These are phyloP conservation scores for Himalopsyche anomala DNA, from an alignment of 2,888 invertebrate species.

Conservation along the genomic window DNA sequence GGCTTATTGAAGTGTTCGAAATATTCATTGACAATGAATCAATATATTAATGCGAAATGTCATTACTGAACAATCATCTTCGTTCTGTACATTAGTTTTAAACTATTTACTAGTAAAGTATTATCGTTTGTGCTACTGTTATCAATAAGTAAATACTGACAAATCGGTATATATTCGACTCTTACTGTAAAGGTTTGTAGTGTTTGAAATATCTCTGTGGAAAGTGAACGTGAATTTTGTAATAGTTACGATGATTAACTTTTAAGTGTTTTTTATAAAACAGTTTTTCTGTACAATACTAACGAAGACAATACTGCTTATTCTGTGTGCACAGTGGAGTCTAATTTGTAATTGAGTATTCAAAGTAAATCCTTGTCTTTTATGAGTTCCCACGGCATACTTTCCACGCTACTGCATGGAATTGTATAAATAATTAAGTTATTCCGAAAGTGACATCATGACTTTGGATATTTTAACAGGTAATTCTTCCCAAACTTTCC, in stretches of 20 bases:
- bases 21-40: not conserved
- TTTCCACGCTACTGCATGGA: conserved; percentile 7
- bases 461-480: conserved; percentile 32
- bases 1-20: too few species aligned
- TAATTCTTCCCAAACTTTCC: not conserved
- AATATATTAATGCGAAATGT: not conserved
- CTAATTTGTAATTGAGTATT: not conserved
- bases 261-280: conserved; percentile 4
- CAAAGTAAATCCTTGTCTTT: conserved; percentile 32
- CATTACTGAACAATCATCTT: not conserved
- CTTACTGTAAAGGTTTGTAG: not conserved
- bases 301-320: not conserved
- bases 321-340: conserved; percentile 7
- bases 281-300: not conserved
- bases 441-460: conserved; percentile 19
- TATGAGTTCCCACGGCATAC: conserved; percentile 31
- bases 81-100: not conserved
- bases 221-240: conserved; percentile 15
- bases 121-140: not conserved
- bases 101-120: not conserved
- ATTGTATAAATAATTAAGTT: conserved; percentile 9
- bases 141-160: not conserved
- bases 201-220: not conserved
- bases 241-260: conserved; percentile 2
- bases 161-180: not conserved